Conservation (phyloP, 2,888 invertebrate species). For the Apoda limacodes region DNA sequence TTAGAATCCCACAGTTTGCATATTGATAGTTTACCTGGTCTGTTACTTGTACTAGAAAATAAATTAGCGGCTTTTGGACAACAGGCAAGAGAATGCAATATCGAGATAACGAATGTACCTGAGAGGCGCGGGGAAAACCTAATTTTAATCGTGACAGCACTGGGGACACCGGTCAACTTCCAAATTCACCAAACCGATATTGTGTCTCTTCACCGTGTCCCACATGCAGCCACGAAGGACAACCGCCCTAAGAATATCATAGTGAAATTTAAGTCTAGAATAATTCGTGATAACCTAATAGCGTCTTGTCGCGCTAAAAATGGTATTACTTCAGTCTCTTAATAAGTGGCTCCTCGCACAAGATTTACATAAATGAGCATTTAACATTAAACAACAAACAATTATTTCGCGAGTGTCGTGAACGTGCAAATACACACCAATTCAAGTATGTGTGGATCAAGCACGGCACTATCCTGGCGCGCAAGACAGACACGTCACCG, state of each 20-base stretch:
- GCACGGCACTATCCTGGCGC: constrained; percentile 1
- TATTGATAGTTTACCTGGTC: background rate
- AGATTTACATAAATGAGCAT: constrained; percentile 1
- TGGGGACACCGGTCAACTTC: constrained; percentile 1
- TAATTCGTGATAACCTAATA: constrained; percentile 3
- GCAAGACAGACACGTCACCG: constrained; percentile 2
- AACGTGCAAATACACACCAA: background rate
- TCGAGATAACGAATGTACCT: constrained; percentile 5
- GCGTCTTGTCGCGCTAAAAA: background rate
- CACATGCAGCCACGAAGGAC: background rate
- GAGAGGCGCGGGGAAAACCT: constrained; percentile 5
- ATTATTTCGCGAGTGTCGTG: constrained; percentile 3
- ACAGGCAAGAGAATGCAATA: constrained; percentile 4
- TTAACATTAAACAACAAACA: constrained; percentile 1
- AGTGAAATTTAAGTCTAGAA: too few relatives aligned
- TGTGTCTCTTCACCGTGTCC: background rate
- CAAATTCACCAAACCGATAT: background rate
- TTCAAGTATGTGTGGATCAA: constrained; percentile 5
- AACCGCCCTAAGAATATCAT: too few relatives aligned
- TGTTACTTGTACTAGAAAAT: background rate
- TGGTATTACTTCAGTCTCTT: background rate
- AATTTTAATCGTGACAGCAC: background rate
- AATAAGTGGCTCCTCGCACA: background rate
- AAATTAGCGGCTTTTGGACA: constrained; percentile 3
- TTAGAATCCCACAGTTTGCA: background rate